Conservation (phyloP, 2,888 invertebrate species). For the Papilio gigon region DNA sequence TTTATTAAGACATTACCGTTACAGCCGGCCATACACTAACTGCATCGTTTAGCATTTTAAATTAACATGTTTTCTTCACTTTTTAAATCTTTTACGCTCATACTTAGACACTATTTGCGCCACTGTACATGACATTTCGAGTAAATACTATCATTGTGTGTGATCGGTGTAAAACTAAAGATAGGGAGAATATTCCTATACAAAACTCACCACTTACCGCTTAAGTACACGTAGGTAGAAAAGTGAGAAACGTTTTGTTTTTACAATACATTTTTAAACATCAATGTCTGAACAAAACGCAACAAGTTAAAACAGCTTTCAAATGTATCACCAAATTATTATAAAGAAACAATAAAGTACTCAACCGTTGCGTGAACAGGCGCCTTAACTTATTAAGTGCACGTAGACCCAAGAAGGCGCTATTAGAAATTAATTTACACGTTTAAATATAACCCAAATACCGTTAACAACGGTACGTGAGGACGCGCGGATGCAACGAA, state of each 20-base stretch:
- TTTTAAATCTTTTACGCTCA: conserved; percentile 15
- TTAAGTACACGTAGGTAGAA: background rate
- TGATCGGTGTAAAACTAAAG: conserved; percentile 6
- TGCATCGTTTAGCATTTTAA: conserved; percentile 18
- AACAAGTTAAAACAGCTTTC: background rate
- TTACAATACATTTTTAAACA: background rate
- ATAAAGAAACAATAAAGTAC: conserved; percentile 48
- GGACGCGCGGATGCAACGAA: conserved; percentile 42
- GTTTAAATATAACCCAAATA: conserved; percentile 46
- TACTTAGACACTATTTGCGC: conserved; percentile 45
- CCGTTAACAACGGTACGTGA: conserved; percentile 38
- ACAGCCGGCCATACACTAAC: conserved; percentile 38
- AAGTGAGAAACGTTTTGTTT: background rate
- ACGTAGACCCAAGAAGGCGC: conserved; percentile 36
- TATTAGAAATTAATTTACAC: conserved; percentile 72
- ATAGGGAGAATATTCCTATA: background rate
- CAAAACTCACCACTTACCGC: background rate
- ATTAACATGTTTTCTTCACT: conserved; percentile 2
- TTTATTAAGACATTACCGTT: conserved; percentile 49
- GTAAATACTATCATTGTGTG: conserved; percentile 13
- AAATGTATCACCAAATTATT: background rate
- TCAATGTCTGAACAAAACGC: background rate
- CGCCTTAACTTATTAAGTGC: conserved; percentile 27
- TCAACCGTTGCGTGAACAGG: conserved; percentile 29
- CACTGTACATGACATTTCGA: conserved; percentile 6